Percentiles rank a stretch among this genome's conserved stretches.
Conservation (phyloP, 2,113 vertebrate genomes). For the Varanus komodoensis region DNA sequence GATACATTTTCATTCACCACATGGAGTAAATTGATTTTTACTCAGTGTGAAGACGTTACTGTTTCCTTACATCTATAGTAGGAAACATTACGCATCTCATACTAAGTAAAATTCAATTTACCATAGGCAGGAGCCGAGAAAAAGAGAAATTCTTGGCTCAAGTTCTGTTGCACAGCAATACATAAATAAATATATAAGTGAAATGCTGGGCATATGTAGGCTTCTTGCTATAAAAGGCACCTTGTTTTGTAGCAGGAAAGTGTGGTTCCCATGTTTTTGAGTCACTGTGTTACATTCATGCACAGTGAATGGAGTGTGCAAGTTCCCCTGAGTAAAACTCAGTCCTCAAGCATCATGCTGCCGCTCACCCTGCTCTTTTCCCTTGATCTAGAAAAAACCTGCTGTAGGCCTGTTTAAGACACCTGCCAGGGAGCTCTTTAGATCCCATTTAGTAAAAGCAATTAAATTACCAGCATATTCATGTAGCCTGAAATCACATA, state of each 20-base stretch:
- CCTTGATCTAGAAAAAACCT: neutral
- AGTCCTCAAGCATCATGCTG: neutral
- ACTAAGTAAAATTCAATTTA: conserved; percentile 63
- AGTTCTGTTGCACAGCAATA: conserved; percentile 25
- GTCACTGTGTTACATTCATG: neutral
- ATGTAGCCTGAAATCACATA: neutral
- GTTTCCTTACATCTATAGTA: conserved; percentile 60
- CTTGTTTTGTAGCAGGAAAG: conserved; percentile 2
- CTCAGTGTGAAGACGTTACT: conserved; percentile 48
- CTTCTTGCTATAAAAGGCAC: conserved; percentile 14
- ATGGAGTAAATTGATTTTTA: conserved; percentile 65
- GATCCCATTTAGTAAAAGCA: neutral
- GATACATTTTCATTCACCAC: conserved; percentile 54
- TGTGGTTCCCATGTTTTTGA: neutral
- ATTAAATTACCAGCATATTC: neutral
- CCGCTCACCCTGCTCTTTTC: neutral
- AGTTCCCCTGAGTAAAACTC: neutral
- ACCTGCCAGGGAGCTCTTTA: neutral
- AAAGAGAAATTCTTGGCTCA: conserved; percentile 40
- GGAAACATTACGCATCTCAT: conserved; percentile 51
- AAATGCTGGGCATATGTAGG: conserved; percentile 34
- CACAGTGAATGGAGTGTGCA: neutral
- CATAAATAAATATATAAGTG: conserved; percentile 15
- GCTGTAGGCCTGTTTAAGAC: neutral
- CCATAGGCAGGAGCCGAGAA: conserved; percentile 38